Evolutionary conservation across 1,140 invertebrate species (phyloP).

Genomic region (Saccostrea echinata): DNA sequence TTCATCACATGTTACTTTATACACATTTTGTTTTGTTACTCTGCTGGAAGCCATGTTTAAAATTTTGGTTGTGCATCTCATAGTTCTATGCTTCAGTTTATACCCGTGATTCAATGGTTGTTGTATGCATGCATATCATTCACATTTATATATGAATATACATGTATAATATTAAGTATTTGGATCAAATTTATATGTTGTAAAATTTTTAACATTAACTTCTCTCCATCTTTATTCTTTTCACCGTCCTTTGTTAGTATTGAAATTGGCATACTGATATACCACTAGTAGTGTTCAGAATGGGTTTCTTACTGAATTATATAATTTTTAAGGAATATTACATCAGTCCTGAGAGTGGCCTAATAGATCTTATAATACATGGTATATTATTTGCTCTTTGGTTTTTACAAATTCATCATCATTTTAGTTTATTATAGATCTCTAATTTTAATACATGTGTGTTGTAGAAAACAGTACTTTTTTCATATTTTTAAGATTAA

Average conservation of each 20-base stretch:
- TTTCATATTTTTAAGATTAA: too few species aligned
- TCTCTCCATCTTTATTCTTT: neutral
- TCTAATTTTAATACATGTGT: too few species aligned
- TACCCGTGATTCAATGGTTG: conserved; percentile 1
- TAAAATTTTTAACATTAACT: neutral
- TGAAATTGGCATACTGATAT: neutral
- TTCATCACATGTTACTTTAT: conserved; percentile 16
- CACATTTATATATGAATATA: neutral
- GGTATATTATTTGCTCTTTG: too few species aligned
- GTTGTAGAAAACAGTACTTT: too few species aligned
- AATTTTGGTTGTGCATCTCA: conserved; percentile 15
- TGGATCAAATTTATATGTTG: neutral
- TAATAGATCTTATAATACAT: too few species aligned
- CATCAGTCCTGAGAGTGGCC: neutral
- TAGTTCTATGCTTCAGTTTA: neutral
- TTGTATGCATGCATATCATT: conserved; percentile 38
- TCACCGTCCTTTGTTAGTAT: neutral
- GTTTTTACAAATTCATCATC: too few species aligned
- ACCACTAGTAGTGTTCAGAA: neutral
- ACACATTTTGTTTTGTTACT: conserved; percentile 1
- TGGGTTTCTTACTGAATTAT: neutral
- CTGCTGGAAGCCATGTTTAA: neutral
- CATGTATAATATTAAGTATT: neutral
- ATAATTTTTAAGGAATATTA: neutral
- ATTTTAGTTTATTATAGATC: too few species aligned